Base-by-base conservation (phyloP, 2,888 invertebrate species). In the Rhorus exstirpatorius region DNA sequence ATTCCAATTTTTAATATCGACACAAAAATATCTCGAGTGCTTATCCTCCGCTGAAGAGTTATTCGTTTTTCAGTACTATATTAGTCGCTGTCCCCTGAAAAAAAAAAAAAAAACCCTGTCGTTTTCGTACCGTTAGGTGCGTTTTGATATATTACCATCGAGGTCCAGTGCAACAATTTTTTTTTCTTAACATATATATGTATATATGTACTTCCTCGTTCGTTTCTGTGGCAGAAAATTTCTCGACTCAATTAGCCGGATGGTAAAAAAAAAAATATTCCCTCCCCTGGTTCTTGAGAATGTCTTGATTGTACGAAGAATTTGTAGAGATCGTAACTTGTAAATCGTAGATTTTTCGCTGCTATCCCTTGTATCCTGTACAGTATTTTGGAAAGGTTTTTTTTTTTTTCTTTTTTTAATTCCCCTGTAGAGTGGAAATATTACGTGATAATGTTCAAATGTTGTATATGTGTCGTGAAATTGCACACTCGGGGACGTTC, bases 91-190 rank as follows among this genome's bases (percentile, higher is more conserved):
- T 65, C 19, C 35, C 51, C 46, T 35, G 21, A 44, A 75, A 63
- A 72, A 58, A n/a, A n/a, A n/a, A n/a, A n/a, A n/a, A n/a, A n/a
- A n/a, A n/a, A n/a, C n/a, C n/a, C n/a, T n/a, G n/a, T n/a, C 70
- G 51, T 71, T 63, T 41, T 49, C 70, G 60, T 6, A 77, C 74
- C 77, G 83, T 85, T 85, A 85, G 85, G 83, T 79, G 74, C 65
- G 72, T 24, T n/a, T n/a, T n/a, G n/a, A n/a, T n/a, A n/a, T 8
- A 24, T 24, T 51, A 78, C 74, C 70, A 75, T 81, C 72, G 68
- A 83, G 80, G 84, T 65, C 67, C 79, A 83, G 55, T 72, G 63
- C 19, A 58, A 51, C 1, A 21, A 38, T 35, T n/a, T 41, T 53
- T 38, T 38, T 53, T n/a, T n/a, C n/a, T n/a, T n/a, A n/a, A n/a